Evolutionary conservation across 2,888 invertebrate genomes (phyloP).

Genomic region (Euproctis similis): DNA sequence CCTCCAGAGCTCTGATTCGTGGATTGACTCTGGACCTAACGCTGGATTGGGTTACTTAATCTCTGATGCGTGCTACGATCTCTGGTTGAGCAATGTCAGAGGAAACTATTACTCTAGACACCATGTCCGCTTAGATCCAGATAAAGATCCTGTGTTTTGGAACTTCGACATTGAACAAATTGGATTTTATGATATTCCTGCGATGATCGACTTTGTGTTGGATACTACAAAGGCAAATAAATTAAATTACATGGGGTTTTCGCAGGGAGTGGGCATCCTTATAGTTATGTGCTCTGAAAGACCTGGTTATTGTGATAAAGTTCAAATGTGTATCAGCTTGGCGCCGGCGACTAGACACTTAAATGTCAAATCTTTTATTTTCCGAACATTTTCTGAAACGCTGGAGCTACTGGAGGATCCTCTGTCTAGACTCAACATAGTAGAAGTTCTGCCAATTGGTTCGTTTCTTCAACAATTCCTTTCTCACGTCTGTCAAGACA

Average conservation of each 20-base stretch:
- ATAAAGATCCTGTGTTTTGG: conserved; percentile 29
- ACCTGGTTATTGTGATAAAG: conserved; percentile 80
- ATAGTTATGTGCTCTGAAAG: conserved; percentile 79
- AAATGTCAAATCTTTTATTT: conserved; percentile 69
- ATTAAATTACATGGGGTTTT: conserved; percentile 32
- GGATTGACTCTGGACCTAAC: conserved; percentile 46
- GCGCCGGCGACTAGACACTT: conserved; percentile 77
- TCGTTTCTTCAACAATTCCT: conserved; percentile 36
- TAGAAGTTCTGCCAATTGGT: conserved; percentile 43
- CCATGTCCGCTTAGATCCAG: conserved; percentile 56
- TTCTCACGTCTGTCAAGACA: conserved; percentile 40
- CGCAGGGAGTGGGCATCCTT: conserved; percentile 30
- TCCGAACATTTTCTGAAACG: conserved; percentile 17
- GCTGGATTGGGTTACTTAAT: conserved; percentile 33
- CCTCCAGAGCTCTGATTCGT: conserved; percentile 45
- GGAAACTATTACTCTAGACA: conserved; percentile 62
- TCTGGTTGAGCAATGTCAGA: conserved; percentile 41
- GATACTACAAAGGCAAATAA: conserved; percentile 31
- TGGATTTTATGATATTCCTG: conserved; percentile 82
- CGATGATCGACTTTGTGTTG: conserved; percentile 55
- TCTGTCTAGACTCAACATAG: conserved; percentile 24
- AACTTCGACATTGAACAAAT: conserved; percentile 60
- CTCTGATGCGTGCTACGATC: conserved; percentile 24
- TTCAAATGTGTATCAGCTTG: conserved; percentile 74
- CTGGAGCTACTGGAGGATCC: conserved; percentile 24